Evolutionary conservation across 1,140 invertebrate genomes (phyloP), one percentile per base, ranked within the genome.

Genomic region (Drosophila yakuba): DNA sequence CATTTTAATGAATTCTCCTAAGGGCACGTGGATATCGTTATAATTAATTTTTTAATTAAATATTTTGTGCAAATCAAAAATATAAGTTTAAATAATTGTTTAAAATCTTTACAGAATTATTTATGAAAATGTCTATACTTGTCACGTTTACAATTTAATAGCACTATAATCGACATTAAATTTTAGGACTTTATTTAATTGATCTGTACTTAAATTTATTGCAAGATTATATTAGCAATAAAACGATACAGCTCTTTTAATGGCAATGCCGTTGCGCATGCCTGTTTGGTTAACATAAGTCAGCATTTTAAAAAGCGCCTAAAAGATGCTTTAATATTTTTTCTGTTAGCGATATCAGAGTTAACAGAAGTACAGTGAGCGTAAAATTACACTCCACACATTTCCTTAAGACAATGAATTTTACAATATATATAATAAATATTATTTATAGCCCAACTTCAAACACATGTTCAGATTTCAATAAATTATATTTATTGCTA

Each of bases 401-500:
- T 14, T 3, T n/a, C 1, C 3, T 7, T 8, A 32, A 32, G 7
- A 7, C 7, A 32, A 25, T 5, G 4, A 25, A 25, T 25, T 25
- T 4, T 25, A 17, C 17, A 17, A 17, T 17, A 17, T 17, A 17
- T 17, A 17, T 17, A 17, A 17, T 17, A 17, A 17, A 17, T 17
- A 17, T 17, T 17, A 17, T 17, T 17, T 17, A 17, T 17, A 17
- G 0, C 1, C 32, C 8, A 41, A 14, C 7, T 25, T 3, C 1
- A 47, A 60, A 60, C 12, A 51, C 47, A n/a, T 3, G 7, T 2
- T 0, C 8, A 1, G 23, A 12, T 55, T 75, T 50, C 6, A 78
- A 79, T 86, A 86, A 86, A 56, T 86, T 86, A 86, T 47, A 25
- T 83, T 84, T 88, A 88, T 88, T 86, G 38, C 78, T 82, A 79